Base-by-base conservation (phyloP, 2,888 invertebrate species). In the Trissoscelio sp. region DNA sequence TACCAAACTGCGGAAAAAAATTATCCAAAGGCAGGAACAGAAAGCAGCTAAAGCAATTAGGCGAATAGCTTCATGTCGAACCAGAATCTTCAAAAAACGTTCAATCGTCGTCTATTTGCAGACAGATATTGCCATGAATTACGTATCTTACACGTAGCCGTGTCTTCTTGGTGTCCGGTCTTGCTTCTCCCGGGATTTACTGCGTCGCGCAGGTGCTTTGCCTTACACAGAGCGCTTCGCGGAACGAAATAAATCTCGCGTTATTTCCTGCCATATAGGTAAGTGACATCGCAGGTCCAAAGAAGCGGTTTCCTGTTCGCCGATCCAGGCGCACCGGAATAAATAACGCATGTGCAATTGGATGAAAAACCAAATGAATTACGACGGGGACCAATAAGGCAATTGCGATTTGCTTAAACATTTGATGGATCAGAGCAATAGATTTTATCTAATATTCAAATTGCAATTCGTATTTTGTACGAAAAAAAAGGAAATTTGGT, bases 131-230 rank as follows among this genome's bases (percentile, higher is more conserved):
- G 67, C 39, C 48, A 60, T 72, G 79, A 62, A 58, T 72, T 72
- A 69, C 69, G 78, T 53, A 48, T 64, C 28, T 46, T 78, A 42
- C 70, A 58, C 62, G 64, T 66, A 42, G 73, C 37, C 12, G 39
- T 9, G 53, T 20, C 60, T 48, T 1, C 12, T 2, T 22, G 24
- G 34, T 22, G 16, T 22, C 55, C 42, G 48, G 57, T 69, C 75
- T 75, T 12, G 58, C 53, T 60, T 69, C 66, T 75, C 58, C 31
- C 67, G 48, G 51, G 75, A 22, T 51, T 58, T 51, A 24, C 42
- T 64, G 88, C 87, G 85, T 85, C 78, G 83, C 86, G 86, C 89
- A 89, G 88, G 88, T 88, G 89, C 89, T 87, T 86, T 80, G 85
- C 73, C 87, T 86, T 86, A 87, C 85, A 86, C 86, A 86, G 86